Base-by-base conservation (phyloP, 2,888 invertebrate genomes). In the Andricus curvator region DNA sequence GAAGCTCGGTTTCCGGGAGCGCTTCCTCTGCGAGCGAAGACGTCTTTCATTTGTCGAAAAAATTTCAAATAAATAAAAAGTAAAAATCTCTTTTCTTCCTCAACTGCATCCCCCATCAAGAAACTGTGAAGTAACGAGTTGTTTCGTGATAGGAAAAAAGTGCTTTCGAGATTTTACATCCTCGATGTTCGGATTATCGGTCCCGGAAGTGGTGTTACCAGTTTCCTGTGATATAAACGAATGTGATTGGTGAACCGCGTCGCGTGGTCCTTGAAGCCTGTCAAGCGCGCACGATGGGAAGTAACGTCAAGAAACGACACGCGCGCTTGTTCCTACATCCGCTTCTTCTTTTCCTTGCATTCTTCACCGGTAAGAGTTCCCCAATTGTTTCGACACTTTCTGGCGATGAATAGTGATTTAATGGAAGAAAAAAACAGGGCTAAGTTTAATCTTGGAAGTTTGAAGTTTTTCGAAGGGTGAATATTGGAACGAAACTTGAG, bases 321-420 rank as follows among this genome's bases (percentile, higher is more conserved):
- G 85, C 87, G 86, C 88, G 85, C 82, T 84, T 84, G 81, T 79
- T 87, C 80, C 84, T 87, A 85, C 85, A 88, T 86, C 86, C 88
- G 85, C 84, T 89, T 78, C 87, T 91, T 83, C 87, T 89, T 84
- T 83, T 89, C 80, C 85, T 91, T 86, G 87, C 88, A 82, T 86
- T 87, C 85, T 86, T 89, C 82, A 88, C 88, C 87, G 91, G 91
- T 91, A 91, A 91, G 91, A 84, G 11, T 44, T 44, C 29, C 15
- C 48, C 25, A n/a, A 15, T 44, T 48, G 17, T 15, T 68, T 48
- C 9, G 11, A 22, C 17, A 8, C 56, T 2, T 33, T 37, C 41
- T 22, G 66, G 5, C 13, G 13, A n/a, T 56, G 56, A 9, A 48
- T 6, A 56, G 56, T 74, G 56, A 33, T 56, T 74, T 22, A n/a